These are phyloP conservation scores for Drosophila kohkoa DNA, from an alignment of 1,140 invertebrate species.

Conservation along the genomic window DNA sequence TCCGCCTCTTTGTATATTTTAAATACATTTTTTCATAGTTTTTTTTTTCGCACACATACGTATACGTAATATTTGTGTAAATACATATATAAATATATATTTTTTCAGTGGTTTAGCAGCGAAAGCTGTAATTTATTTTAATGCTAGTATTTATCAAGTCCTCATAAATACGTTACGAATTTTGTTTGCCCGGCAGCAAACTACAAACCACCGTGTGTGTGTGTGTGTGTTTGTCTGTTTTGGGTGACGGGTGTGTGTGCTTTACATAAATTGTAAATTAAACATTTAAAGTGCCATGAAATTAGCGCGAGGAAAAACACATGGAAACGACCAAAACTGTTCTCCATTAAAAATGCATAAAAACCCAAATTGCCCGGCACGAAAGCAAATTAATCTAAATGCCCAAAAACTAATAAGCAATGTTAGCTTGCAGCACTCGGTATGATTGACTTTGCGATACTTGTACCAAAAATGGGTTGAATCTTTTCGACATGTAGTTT, in stretches of 20 bases:
- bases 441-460: slow-evolving; percentile 5
- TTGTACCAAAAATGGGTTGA: neutral
- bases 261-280: slow-evolving; percentile 82
- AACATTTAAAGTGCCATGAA: slow-evolving; percentile 82
- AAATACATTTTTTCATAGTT: slow-evolving; percentile 45
- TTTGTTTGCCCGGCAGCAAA: slow-evolving; percentile 33
- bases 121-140: slow-evolving; percentile 83
- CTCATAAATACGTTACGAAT: slow-evolving; percentile 44
- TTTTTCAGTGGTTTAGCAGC: slow-evolving; percentile 37
- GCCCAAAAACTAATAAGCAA: slow-evolving; percentile 56
- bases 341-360: slow-evolving; percentile 76
- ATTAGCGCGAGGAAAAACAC: slow-evolving; percentile 72
- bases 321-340: slow-evolving; percentile 51
- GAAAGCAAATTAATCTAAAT: slow-evolving; percentile 71
- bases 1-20: slow-evolving; percentile 54
- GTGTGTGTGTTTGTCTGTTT: slow-evolving; percentile 35
- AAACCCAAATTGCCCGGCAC: slow-evolving; percentile 55
- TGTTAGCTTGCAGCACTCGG: neutral
- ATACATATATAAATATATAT: neutral
- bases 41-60: neutral
- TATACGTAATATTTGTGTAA: slow-evolving; percentile 19
- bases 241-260: slow-evolving; percentile 45
- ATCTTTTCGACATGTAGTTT: neutral
- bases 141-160: slow-evolving; percentile 78
- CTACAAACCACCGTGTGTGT: slow-evolving; percentile 16